Evolutionary conservation across 2,113 vertebrate species (phyloP), one percentile per base, ranked within the genome.

Genomic region (Phalacrocorax brasilianus): DNA sequence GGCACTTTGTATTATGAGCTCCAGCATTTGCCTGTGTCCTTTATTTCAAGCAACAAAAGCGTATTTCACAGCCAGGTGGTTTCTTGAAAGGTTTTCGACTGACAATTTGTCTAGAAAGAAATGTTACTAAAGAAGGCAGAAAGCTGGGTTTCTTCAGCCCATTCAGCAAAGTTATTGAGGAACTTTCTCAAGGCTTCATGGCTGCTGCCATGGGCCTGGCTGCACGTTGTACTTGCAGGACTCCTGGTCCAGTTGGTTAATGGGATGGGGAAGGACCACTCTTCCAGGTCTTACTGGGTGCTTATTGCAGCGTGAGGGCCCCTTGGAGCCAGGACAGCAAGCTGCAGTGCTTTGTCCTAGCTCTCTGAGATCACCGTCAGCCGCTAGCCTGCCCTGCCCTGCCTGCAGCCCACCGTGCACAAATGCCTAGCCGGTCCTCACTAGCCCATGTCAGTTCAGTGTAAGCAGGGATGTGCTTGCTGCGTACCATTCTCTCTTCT

Each of bases 51-150:
- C 76, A 97, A 95, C 53, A 88, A 79, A 95, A 95, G 83, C 0
- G 1, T 96, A 96, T 97, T 95, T 96, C 96, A 96, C 89, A 96
- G 94, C 74, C 89, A 97, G 93, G 85, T 80, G 73, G 59, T 91
- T 97, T 96, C 89, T 78, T 95, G 87, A 94, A 97, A 92, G 94
- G 74, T 74, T 94, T 95, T 94, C 68, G n/a, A 52, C 80, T 70
- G 80, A 85, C 83, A 88, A 91, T 95, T 95, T 79, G 50, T 96
- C 75, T 91, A 47, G 94, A 96, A 85, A 70, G 53, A 88, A 78
- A 63, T 52, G 71, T 83, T 72, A 84, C 72, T 89, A 21, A n/a
- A 70, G 67, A 93, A 92, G 63, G 73, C 73, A 91, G 82, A 91
- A 88, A 88, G 71, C 47, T 65, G 42, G 33, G 42, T 68, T 93